These are phyloP conservation scores for Coreius guichenoti DNA, from an alignment of 2,797 vertebrate genomes.

Conservation along the genomic window DNA sequence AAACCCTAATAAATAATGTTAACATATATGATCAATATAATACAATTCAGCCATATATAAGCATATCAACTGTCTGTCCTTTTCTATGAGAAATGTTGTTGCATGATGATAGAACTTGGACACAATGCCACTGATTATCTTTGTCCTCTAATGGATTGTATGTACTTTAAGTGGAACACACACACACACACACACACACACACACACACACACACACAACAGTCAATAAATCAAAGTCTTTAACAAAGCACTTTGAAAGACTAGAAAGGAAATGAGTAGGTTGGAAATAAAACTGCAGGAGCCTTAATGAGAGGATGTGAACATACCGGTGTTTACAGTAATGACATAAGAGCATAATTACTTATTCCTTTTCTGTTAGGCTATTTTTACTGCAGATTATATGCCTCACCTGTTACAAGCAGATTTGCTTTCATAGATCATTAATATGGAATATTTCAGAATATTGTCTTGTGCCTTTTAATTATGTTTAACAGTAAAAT, in stretches of 20 bases:
- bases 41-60: background rate
- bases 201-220: too few species aligned
- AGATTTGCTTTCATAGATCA: background rate
- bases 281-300: background rate
- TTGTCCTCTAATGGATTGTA: background rate
- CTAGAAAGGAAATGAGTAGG: background rate
- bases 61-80: background rate
- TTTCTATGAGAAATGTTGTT: background rate
- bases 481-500: constrained; percentile 17
- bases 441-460: background rate
- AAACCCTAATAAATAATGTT: background rate
- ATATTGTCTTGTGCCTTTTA: background rate
- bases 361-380: background rate
- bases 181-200: background rate
- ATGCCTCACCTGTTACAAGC: background rate
- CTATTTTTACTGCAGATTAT: background rate
- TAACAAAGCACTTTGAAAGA: constrained; percentile 6
- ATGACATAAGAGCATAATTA: background rate
- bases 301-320: constrained; percentile 3
- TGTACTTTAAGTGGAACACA: background rate
- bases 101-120: background rate
- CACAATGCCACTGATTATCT: background rate
- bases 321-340: background rate
- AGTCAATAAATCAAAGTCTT: constrained; percentile 30
- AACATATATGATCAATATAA: background rate